Percentiles rank a stretch among this genome's conserved stretches.
phyloP scores from a whole-genome alignment of 35 echinoderm and acorn worm genomes.

The Patiria miniata region DNA sequence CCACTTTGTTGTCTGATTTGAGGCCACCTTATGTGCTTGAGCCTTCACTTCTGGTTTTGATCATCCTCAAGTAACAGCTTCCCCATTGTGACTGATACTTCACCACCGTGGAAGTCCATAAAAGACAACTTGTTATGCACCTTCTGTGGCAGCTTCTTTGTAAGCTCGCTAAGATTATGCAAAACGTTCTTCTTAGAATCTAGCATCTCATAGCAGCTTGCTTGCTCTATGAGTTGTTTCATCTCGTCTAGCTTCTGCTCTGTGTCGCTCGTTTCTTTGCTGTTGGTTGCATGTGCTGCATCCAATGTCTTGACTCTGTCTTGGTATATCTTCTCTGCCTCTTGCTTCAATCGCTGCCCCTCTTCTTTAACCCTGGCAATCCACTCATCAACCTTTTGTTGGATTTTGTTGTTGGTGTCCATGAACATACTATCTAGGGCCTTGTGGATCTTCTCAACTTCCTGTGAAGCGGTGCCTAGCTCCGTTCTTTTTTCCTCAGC shows the following conservation, averaged over 20 bases:
- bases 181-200: neutral
- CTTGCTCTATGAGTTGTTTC: neutral
- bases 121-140: neutral
- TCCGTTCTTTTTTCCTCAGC: neutral
- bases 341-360: neutral
- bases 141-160: neutral
- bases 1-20: neutral
- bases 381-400: neutral
- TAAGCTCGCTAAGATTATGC: neutral
- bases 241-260: neutral
- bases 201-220: neutral
- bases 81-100: neutral
- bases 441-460: neutral
- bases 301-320: conserved; percentile 23
- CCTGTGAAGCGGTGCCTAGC: neutral
- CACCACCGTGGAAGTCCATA: neutral
- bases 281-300: neutral
- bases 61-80: neutral
- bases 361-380: neutral
- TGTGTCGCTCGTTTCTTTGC: neutral
- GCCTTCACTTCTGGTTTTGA: neutral
- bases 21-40: neutral
- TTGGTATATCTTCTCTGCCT: conserved; percentile 4
- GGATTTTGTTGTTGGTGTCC: neutral
- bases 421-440: neutral